Base-by-base conservation (phyloP, 2,797 vertebrate genomes). In the Anguilla pacifica region DNA sequence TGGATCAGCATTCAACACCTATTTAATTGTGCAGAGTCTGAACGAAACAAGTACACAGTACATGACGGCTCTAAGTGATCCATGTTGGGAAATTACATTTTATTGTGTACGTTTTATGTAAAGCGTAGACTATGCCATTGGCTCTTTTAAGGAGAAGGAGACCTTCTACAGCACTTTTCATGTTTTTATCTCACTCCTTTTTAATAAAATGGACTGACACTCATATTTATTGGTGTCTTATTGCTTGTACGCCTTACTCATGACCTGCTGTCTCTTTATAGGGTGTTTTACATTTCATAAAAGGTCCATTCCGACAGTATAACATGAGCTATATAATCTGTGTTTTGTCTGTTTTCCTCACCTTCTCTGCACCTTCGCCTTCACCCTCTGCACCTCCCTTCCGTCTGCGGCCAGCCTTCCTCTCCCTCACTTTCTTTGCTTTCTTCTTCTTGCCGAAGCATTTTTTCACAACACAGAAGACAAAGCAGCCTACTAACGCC, bases 381-480 rank as follows among this genome's bases (percentile, higher is more conserved):
- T 97, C 96, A 91, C 96, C 95, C 95, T 97, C 95, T 93, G 95
- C 93, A 90, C 93, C 90, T 94, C 93, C 88, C 94, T 93, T 94
- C 88, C 89, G 94, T 90, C 93, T 92, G 0, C 94, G 94, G 0
- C 95, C 96, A 0, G 91, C 91, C 91, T 97, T 97, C 88, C 95
- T 96, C 87, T 97, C 97, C 82, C 97, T 95, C 31, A 89, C 97
- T 93, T 98, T 98, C 93, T 98, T 98, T 22, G 96, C 96, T 90
- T 96, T 95, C 92, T 97, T 97, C 94, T 96, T 97, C 88, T 97
- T 96, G 31, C 92, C 94, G 53, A 95, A 97, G 67, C 96, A 97
- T 94, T 97, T 98, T 93, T 97, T 97, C 89, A 96, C 96, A 91
- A 97, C 10, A 35, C 97, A 98, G 93, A 97, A 96, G 89, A 96